Evolutionary conservation across 2,113 vertebrate species (phyloP), one percentile per base, ranked within the genome.

Genomic region (Misgurnus anguillicaudatus): DNA sequence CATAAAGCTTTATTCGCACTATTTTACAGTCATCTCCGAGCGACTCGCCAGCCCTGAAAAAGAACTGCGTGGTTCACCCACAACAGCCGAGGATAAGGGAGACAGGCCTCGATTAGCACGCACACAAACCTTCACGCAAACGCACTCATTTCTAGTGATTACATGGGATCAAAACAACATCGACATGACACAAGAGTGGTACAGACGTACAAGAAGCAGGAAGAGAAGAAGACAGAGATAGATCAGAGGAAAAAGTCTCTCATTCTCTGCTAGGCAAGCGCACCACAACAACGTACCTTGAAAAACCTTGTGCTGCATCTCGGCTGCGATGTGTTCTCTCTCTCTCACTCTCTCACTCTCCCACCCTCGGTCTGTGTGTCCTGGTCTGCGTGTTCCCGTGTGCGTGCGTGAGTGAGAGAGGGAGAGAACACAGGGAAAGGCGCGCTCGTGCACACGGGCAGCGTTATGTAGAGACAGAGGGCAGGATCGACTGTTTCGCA

Each of bases 231-330:
- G 86, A 87, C 89, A 88, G 88, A 89, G 86, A 83, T 85, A 88
- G 88, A 87, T 85, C 86, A 88, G 89, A 87, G 84, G 86, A 87
- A 85, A 85, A 87, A 83, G 87, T 87, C 78, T 87, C 88, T 86
- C 85, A 87, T 86, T 91, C 88, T 90, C 89, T 77, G 87, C 87
- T 91, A 92, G 91, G 88, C 90, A 89, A 93, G 90, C 91, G 91
- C 91, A 93, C 90, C 86, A 87, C 86, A 91, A 91, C 88, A 92
- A 94, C 92, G 88, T 94, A 94, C 92, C 93, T 93, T 90, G 89
- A 85, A 89, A 92, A 92, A 90, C 89, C 92, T 92, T 91, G 89
- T 92, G 93, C 93, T 92, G 92, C 92, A 94, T 93, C 92, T 94
- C 91, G 90, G 92, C 91, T 93, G 92, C 92, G 92, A 92, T 92